Evolutionary conservation across 2,797 vertebrate genomes (phyloP).

Genomic region (Oreochromis mossambicus): DNA sequence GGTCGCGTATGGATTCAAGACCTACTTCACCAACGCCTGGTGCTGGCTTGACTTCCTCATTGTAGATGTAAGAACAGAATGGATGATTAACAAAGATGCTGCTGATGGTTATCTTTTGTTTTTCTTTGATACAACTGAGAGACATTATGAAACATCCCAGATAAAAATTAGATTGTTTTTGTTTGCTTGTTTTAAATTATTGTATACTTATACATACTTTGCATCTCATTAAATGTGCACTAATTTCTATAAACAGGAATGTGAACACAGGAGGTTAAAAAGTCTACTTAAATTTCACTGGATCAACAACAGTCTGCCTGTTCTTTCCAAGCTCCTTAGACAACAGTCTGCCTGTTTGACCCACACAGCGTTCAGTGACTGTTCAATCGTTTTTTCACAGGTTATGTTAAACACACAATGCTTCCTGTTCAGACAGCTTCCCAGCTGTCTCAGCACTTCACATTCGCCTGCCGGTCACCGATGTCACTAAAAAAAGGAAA

Average conservation of each 20-base stretch:
- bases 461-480: background rate
- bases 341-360: background rate
- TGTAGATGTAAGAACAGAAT: conserved; percentile 81
- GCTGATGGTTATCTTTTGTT: background rate
- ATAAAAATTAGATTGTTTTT: background rate
- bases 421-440: background rate
- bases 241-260: background rate
- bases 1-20: conserved; percentile 91
- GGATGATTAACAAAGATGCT: background rate
- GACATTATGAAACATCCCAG: background rate
- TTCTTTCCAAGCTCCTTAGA: background rate
- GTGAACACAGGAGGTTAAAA: background rate
- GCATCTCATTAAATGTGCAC: background rate
- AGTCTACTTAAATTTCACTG: background rate
- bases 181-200: background rate
- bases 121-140: background rate
- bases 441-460: background rate
- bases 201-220: background rate
- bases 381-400: background rate
- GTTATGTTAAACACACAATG: background rate
- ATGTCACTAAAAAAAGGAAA: background rate
- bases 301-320: background rate
- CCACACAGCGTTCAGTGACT: background rate
- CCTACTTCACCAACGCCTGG: conserved; percentile 96
- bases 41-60: conserved; percentile 98